Conservation (phyloP, 2,888 invertebrate genomes). For the Cataglyphis altisquamis region DNA sequence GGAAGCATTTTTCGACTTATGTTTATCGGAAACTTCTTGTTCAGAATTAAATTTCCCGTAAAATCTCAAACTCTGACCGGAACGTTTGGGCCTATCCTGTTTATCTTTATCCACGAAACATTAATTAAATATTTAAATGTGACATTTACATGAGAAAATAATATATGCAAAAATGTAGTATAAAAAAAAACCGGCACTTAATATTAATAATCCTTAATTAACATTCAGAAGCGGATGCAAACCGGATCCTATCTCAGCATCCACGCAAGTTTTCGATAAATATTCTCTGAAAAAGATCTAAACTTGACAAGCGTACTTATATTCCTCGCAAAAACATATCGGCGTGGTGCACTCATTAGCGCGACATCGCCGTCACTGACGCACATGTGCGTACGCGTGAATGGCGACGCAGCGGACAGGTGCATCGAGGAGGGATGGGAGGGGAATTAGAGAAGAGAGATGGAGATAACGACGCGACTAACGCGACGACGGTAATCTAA, state of each 20-base stretch:
- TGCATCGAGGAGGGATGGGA: constrained; percentile 36
- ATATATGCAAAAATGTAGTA: background rate
- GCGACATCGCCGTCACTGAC: constrained; percentile 4
- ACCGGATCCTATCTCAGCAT: background rate
- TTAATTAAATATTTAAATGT: background rate
- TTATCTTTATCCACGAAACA: background rate
- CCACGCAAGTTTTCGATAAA: background rate
- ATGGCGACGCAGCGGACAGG: constrained; percentile 57
- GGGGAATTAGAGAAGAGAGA: constrained; percentile 34
- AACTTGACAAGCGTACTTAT: background rate
- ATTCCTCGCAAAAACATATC: constrained; percentile 28
- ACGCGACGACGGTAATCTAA: constrained; percentile 68
- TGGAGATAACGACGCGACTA: constrained; percentile 68
- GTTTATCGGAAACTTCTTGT: too few species aligned
- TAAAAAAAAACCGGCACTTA: background rate
- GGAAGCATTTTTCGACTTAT: too few species aligned
- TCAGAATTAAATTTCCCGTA: too few species aligned
- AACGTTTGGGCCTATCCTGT: too few species aligned
- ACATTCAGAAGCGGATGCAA: constrained; percentile 42
- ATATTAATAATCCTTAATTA: background rate
- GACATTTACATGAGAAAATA: background rate
- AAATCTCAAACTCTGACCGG: too few species aligned
- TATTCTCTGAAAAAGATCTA: constrained; percentile 1
- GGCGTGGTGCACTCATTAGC: constrained; percentile 45
- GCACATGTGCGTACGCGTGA: constrained; percentile 60